Base-by-base conservation (phyloP, 2,888 invertebrate genomes). In the Stegana nigrithorax region DNA sequence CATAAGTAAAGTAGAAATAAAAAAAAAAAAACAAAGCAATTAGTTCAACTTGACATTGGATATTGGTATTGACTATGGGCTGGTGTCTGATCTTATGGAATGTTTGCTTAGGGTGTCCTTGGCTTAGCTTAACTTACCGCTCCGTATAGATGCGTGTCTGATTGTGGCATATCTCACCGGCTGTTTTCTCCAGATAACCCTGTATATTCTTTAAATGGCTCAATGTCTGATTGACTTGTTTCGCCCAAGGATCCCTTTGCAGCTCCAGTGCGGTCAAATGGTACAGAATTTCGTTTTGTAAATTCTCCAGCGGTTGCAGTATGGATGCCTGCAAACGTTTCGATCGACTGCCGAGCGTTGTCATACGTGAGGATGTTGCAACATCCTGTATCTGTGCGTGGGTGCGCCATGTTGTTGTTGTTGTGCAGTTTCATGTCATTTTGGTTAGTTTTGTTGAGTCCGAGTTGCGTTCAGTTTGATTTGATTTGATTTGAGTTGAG, bases 171-270 rank as follows among this genome's bases (percentile, higher is more conserved):
- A 93, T 91, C 71, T 90, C 88, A 56, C 89, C 89, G 29, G 92
- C 92, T 73, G 91, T 91, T 77, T 90, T 91, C 74, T 92, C 90
- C 66, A 94, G 88, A 84, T 91, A 92, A 81, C 89, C 91, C 82
- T 93, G 93, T 51, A 93, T 90, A n/a, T 90, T 91, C 74, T 91
- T 91, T 70, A 93, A 88, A 78, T 93, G 92, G 62, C 90, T 89
- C 5, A 93, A 85, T 0, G 92, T 91, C 72, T 91, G 91, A 82
- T 93, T 92, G 64, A 86, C 85, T 85, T 91, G 91, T 65, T 89
- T 89, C 67, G 91, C 89, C 74, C 93, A 89, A 0, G 93, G 93
- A 72, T 89, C 88, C 70, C 92, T 82, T 73, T 92, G 90, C 6
- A 94, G 87, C 76, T 94, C 93, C 53, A 94, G 80, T 29, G 91